Evolutionary conservation across 2,797 vertebrate genomes (phyloP), one percentile per base, ranked within the genome.

Genomic region (Sorex maritimensis): DNA sequence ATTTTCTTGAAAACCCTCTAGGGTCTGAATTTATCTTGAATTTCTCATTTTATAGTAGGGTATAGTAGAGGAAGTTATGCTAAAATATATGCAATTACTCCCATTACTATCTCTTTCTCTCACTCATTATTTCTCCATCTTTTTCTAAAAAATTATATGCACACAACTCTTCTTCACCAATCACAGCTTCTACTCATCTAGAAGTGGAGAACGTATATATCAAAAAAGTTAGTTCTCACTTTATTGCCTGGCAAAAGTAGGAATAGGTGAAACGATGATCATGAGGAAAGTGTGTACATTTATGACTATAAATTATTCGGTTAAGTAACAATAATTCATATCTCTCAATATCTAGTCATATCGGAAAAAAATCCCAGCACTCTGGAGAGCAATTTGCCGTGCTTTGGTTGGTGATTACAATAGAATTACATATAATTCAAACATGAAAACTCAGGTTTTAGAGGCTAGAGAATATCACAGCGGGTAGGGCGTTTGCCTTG

Each of bases 41-140:
- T 61, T 65, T 87, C 84, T 85, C 19, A 68, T 77, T 86, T 90
- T 92, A 55, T 81, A 78, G 79, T 24, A 83, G 68, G 19, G 2
- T 52, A 34, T 44, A 44, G 3, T 46, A 68, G 52, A 14, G 26
- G 46, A 6, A 24, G 24, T 24, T 81, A 30, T 78, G 58, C 34
- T 86, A 21, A 80, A 21, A 9, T 46, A 61, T 65, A 12, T 71
- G 28, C 41, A 44, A 44, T 44, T 44, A 44, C 41, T 44, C 41
- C 5, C 41, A 5, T 44, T 44, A 7, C 41, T 44, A 5, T 44
- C 7, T 44, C 41, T 44, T 44, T 44, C 41, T 44, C 41, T 44
- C 41, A 5, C 41, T 44, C 41, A 44, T 44, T 44, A 44, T 44
- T 44, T 44, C 41, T 44, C 41, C 41, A 44, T 44, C 41, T 7